Evolutionary conservation across 2,888 invertebrate genomes (phyloP).

Genomic region (Lottia gigantea): DNA sequence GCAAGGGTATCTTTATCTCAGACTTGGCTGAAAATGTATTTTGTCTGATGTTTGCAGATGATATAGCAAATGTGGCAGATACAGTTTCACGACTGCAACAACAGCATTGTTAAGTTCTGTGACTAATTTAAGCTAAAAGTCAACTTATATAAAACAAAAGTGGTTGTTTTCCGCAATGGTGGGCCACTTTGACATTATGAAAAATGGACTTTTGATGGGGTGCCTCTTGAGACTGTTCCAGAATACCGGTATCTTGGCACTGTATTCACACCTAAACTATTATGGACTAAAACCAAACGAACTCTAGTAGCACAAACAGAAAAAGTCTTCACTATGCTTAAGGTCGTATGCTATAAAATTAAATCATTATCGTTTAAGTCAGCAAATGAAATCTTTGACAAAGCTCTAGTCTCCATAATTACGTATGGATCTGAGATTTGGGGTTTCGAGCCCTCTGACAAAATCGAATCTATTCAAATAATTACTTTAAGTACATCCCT

Average conservation of each 20-base stretch:
- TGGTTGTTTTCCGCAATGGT: not conserved
- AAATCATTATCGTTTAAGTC: not conserved
- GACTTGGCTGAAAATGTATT: too few species aligned
- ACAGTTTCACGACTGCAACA: conserved; percentile 9
- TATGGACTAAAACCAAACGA: conserved; percentile 1
- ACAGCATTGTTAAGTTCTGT: conserved; percentile 16
- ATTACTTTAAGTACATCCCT: not conserved
- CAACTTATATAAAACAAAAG: conserved; percentile 12
- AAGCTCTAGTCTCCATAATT: not conserved
- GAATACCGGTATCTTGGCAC: conserved; percentile 13
- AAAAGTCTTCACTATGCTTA: not conserved
- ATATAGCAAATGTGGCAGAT: conserved; percentile 19
- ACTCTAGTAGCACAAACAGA: conserved; percentile 15
- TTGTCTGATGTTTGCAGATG: conserved; percentile 20
- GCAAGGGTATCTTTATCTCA: too few species aligned
- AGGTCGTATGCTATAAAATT: not conserved
- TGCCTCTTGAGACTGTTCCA: not conserved
- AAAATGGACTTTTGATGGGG: not conserved
- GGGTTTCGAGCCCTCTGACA: conserved; percentile 1
- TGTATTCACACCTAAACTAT: conserved; percentile 16
- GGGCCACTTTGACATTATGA: not conserved
- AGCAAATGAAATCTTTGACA: conserved; percentile 6
- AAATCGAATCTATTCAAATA: conserved; percentile 4
- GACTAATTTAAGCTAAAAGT: not conserved
- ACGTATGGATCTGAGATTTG: conserved; percentile 2